Evolutionary conservation across 2,113 vertebrate species (phyloP).

Genomic region (Poeciliopsis retropinna): DNA sequence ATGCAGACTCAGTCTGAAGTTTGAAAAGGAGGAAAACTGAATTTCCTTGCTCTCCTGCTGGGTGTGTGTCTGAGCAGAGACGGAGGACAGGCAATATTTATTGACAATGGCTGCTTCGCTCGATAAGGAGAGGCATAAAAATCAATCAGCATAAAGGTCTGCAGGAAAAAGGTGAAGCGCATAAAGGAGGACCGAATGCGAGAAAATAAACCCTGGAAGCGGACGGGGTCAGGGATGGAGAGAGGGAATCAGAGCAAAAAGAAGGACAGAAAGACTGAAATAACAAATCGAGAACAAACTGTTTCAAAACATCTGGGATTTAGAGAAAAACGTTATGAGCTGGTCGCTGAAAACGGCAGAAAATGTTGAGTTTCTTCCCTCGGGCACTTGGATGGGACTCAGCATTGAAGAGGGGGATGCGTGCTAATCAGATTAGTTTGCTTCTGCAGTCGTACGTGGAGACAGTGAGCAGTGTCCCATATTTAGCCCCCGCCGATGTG

Average conservation of each 20-base stretch:
- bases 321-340: slow-evolving; percentile 22
- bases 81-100: slow-evolving; percentile 48
- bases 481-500: slow-evolving; percentile 40
- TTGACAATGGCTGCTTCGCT: slow-evolving; percentile 64
- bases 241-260: neutral
- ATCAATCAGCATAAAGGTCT: slow-evolving; percentile 63
- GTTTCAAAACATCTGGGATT: slow-evolving; percentile 6
- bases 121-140: slow-evolving; percentile 71
- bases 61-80: slow-evolving; percentile 2
- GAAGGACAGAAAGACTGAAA: neutral
- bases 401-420: slow-evolving; percentile 43
- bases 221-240: neutral
- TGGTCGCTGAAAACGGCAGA: slow-evolving; percentile 30
- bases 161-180: slow-evolving; percentile 14
- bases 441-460: slow-evolving; percentile 64
- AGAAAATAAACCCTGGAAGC: slow-evolving; percentile 12
- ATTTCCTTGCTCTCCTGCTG: slow-evolving; percentile 4
- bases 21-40: slow-evolving; percentile 11
- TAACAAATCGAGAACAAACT: neutral
- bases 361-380: slow-evolving; percentile 40
- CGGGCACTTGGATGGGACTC: slow-evolving; percentile 50
- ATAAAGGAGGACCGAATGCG: slow-evolving; percentile 10
- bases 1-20: slow-evolving; percentile 1
- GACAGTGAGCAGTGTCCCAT: slow-evolving; percentile 50
- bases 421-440: slow-evolving; percentile 67